Conservation (phyloP, 2,797 vertebrate genomes). For the Hozukius guyotensis region DNA sequence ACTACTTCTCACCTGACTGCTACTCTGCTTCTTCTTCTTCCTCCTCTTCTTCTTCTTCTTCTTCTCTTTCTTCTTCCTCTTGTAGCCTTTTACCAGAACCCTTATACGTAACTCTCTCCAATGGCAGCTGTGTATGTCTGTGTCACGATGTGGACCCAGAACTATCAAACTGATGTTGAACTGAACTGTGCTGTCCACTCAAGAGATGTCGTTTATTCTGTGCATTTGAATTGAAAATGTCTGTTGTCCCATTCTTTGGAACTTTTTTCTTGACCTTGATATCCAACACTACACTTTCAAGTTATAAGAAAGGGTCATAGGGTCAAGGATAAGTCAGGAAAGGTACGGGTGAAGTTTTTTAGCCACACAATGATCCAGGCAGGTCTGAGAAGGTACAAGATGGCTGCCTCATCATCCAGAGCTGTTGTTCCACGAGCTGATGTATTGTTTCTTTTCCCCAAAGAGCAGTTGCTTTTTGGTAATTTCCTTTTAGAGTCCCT, state of each 20-base stretch:
- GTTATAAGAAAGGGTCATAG: neutral
- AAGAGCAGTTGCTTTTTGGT: neutral
- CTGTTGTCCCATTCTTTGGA: neutral
- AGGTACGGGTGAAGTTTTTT: neutral
- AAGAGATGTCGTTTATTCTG: conserved; percentile 30
- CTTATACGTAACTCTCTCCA: conserved; percentile 44
- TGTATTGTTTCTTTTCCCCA: neutral
- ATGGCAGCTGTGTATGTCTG: conserved; percentile 62
- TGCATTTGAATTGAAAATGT: conserved; percentile 8
- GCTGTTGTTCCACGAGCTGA: neutral
- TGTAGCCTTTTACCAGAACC: conserved; percentile 39
- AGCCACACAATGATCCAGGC: neutral
- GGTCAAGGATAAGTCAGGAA: neutral
- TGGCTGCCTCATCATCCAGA: conserved; percentile 45
- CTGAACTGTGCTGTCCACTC: conserved; percentile 34
- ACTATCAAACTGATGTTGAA: conserved; percentile 29
- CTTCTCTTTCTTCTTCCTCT: conserved; percentile 37
- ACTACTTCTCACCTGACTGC: conserved; percentile 47
- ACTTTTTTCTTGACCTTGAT: neutral
- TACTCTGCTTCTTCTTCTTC: conserved; percentile 24
- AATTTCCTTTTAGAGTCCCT: neutral
- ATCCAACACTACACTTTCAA: neutral
- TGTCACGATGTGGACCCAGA: conserved; percentile 44
- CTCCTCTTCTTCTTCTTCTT: conserved; percentile 17
- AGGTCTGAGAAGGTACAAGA: conserved; percentile 22